These are phyloP conservation scores for Polietes domitor DNA, from an alignment of 2,888 invertebrate species.

Conservation along the genomic window DNA sequence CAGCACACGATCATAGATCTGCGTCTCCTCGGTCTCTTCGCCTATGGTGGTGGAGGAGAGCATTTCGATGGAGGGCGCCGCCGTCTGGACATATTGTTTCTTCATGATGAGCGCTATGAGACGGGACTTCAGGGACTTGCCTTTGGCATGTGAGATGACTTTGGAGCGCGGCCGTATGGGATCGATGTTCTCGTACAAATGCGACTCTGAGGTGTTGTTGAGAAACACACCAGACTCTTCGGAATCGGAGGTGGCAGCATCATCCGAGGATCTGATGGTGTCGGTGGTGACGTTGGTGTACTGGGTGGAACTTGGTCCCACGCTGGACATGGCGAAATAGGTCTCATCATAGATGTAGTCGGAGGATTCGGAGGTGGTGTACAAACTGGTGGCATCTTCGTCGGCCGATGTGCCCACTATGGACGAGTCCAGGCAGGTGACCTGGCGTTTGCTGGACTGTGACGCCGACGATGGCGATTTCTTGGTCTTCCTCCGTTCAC, in stretches of 20 bases:
- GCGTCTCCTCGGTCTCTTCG: slow-evolving; percentile 36
- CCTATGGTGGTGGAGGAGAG: slow-evolving; percentile 52
- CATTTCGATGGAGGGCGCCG: neutral
- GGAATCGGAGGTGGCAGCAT: slow-evolving; percentile 47
- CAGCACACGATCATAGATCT: slow-evolving; percentile 53
- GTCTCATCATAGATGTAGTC: slow-evolving; percentile 61
- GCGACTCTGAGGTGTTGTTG: slow-evolving; percentile 29
- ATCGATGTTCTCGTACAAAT: slow-evolving; percentile 50
- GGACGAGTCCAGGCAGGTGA: slow-evolving; percentile 56
- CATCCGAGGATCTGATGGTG: neutral
- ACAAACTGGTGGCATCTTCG: slow-evolving; percentile 34
- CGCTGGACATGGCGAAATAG: slow-evolving; percentile 47
- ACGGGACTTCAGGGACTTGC: slow-evolving; percentile 52
- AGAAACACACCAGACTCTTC: slow-evolving; percentile 68
- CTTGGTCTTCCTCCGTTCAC: neutral
- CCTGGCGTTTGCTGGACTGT: slow-evolving; percentile 11
- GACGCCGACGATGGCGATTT: neutral
- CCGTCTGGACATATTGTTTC: slow-evolving; percentile 40
- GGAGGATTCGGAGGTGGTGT: neutral
- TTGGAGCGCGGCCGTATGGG: slow-evolving; percentile 69
- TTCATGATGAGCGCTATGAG: slow-evolving; percentile 55
- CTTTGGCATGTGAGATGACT: slow-evolving; percentile 43
- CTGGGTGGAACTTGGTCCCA: slow-evolving; percentile 6
- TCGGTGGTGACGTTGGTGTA: slow-evolving; percentile 2
- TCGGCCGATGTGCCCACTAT: slow-evolving; percentile 12